Conservation (phyloP, 2,888 invertebrate species). For the Lasioglossum calceatum region DNA sequence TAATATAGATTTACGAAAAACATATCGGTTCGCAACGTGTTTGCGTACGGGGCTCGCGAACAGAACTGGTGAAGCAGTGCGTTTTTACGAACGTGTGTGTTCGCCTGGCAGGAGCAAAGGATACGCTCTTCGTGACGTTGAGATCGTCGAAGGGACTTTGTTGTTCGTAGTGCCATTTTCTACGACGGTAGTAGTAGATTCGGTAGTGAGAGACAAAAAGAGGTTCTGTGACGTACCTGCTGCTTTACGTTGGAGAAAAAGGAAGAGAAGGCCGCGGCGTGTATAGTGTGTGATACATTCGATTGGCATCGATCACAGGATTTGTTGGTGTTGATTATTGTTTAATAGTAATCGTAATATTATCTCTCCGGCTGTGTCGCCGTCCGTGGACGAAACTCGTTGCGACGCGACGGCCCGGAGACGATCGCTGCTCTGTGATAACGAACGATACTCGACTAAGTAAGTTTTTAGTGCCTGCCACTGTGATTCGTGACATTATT, state of each 20-base stretch:
- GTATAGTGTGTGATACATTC: constrained; percentile 54
- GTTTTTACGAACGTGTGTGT: constrained; percentile 32
- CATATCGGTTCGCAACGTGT: constrained; percentile 40
- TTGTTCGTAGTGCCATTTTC: constrained; percentile 51
- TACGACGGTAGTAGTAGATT: constrained; percentile 11
- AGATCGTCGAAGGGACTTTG: constrained; percentile 1
- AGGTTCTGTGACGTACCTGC: constrained; percentile 20
- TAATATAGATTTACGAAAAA: constrained; percentile 50
- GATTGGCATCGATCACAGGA: constrained; percentile 43
- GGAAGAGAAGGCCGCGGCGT: constrained; percentile 16
- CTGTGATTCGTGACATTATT: constrained; percentile 69
- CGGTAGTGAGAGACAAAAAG: constrained; percentile 36
- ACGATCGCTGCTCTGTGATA: constrained; percentile 68
- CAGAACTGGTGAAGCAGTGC: constrained; percentile 36
- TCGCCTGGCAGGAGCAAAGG: constrained; percentile 34
- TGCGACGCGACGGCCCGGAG: constrained; percentile 56
- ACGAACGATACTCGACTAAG: constrained; percentile 60
- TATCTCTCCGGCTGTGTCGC: constrained; percentile 28
- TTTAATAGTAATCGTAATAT: constrained; percentile 36
- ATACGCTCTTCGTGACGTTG: constrained; percentile 29
- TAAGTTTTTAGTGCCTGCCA: constrained; percentile 66
- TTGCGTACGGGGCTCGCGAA: constrained; percentile 10
- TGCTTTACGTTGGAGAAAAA: not conserved
- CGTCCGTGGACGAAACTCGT: constrained; percentile 46
- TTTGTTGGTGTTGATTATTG: constrained; percentile 58